phyloP scores from a whole-genome alignment of 1,140 invertebrate species.

The Drosophila insularis region DNA sequence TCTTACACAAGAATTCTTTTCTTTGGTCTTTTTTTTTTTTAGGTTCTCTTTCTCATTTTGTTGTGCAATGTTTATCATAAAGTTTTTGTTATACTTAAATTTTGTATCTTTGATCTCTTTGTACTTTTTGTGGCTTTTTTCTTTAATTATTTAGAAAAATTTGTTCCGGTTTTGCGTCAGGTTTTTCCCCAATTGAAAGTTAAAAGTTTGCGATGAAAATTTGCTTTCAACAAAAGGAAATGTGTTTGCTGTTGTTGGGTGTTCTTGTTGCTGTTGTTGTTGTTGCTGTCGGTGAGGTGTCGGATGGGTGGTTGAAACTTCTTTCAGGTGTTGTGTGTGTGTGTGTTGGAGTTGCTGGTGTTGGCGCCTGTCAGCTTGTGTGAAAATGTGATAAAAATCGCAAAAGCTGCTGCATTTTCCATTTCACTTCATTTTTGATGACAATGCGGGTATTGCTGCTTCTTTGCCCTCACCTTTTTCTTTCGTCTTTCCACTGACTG shows the following conservation, averaged over 20 bases:
- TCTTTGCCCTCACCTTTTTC: no score
- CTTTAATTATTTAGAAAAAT: slow-evolving; percentile 33
- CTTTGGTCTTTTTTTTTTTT: background rate
- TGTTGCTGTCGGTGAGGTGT: background rate
- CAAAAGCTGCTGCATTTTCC: slow-evolving; percentile 50
- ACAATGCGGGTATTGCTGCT: slow-evolving; percentile 51
- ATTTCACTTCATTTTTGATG: slow-evolving; percentile 42
- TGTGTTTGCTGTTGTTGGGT: slow-evolving; percentile 28
- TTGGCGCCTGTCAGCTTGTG: slow-evolving; percentile 63
- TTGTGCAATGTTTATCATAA: slow-evolving; percentile 37
- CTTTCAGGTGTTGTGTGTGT: slow-evolving; percentile 31
- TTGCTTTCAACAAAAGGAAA: slow-evolving; percentile 27
- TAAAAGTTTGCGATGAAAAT: slow-evolving; percentile 30
- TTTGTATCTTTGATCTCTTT: slow-evolving; percentile 42
- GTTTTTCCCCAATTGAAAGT: slow-evolving; percentile 4
- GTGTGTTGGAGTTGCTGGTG: slow-evolving; percentile 21
- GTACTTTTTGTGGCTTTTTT: slow-evolving; percentile 1
- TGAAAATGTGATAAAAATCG: slow-evolving; percentile 60
- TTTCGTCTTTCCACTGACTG: background rate
- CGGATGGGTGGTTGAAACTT: slow-evolving; percentile 35
- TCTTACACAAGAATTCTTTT: background rate
- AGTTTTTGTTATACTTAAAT: slow-evolving; percentile 38
- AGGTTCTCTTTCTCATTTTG: slow-evolving; percentile 16
- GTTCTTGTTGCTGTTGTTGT: background rate
- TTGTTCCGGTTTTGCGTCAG: slow-evolving; percentile 50